phyloP scores from a whole-genome alignment of 1,140 invertebrate species.

The Leucophenga varia region DNA sequence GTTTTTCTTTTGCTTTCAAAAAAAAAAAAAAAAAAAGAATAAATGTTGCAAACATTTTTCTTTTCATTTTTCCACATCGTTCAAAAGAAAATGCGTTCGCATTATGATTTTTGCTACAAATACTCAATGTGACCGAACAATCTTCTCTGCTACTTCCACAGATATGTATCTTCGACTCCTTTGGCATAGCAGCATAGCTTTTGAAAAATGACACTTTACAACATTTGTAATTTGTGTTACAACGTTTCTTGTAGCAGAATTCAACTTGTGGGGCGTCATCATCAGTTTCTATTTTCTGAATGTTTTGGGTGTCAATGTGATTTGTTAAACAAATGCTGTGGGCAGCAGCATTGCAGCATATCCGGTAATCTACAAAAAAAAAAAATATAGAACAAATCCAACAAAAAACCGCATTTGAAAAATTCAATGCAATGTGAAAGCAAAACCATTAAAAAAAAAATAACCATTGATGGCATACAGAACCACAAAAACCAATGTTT shows the following conservation, averaged over 20 bases:
- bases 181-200: no score
- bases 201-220: slow-evolving; percentile 55
- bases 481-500: slow-evolving; percentile 43
- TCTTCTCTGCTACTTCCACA: no score
- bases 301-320: slow-evolving; percentile 39
- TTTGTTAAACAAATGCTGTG: slow-evolving; percentile 28
- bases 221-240: slow-evolving; percentile 53
- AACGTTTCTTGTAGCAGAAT: slow-evolving; percentile 22
- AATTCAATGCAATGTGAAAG: background rate
- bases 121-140: no score
- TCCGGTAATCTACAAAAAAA: no score
- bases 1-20: slow-evolving; percentile 33
- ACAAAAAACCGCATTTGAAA: no score
- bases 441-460: slow-evolving; percentile 13
- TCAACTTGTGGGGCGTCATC: slow-evolving; percentile 5
- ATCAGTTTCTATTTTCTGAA: slow-evolving; percentile 2
- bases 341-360: slow-evolving; percentile 16
- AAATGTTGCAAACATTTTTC: no score
- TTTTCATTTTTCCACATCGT: slow-evolving; percentile 20
- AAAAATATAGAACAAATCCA: no score
- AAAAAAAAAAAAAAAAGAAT: no score
- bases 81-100: slow-evolving; percentile 41
- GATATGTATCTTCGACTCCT: no score
- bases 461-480: background rate
- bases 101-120: slow-evolving; percentile 52